Base-by-base conservation (phyloP, 1,140 invertebrate genomes). In the Rhagoletis zephyria region DNA sequence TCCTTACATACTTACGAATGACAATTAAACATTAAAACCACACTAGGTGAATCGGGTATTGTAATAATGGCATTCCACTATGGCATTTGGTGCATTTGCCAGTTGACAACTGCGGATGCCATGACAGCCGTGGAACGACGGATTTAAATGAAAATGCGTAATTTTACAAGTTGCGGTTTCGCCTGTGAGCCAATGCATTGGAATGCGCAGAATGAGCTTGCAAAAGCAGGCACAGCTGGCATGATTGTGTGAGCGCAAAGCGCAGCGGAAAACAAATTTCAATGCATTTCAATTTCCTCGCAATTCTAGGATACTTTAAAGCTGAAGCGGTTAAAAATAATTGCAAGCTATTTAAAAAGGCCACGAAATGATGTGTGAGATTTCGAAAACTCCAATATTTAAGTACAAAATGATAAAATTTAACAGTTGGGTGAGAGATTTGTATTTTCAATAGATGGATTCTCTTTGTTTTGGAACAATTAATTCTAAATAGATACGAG, bases 121-220 rank as follows among this genome's bases (percentile, higher is more conserved):
- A 48, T 30, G 30, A 14, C 7, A 74, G 70, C 42, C 70, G 48
- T 74, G 70, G 45, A 51, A 51, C 30, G 70, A 74, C 12, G 6
- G 48, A 45, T 74, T 51, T 16, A 74, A 45, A 74, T 74, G 70
- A 74, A 74, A 74, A 74, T 74, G 42, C 42, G 12, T 40, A 74
- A 3, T 16, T 51, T 74, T 48, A 12, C 30, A 40, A 16, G 40
- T 48, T 74, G 70, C 45, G 70, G 70, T 74, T 74, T 74, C 12
- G n/a, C 12, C 1, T 63, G n/a, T 63, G 61, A 9, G 61, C n/a
- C 61, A 63, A 7, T 16, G n/a, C 12, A 5, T n/a, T 14, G 61
- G 61, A 14, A 63, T 5, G 12, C 1, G n/a, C 5, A 16, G 61
- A 14, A 63, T 5, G 12, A 14, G 16, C 12, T 9, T 63, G 16